Conservation (phyloP, 2,888 invertebrate species). For the Cyrtodaria siliqua region DNA sequence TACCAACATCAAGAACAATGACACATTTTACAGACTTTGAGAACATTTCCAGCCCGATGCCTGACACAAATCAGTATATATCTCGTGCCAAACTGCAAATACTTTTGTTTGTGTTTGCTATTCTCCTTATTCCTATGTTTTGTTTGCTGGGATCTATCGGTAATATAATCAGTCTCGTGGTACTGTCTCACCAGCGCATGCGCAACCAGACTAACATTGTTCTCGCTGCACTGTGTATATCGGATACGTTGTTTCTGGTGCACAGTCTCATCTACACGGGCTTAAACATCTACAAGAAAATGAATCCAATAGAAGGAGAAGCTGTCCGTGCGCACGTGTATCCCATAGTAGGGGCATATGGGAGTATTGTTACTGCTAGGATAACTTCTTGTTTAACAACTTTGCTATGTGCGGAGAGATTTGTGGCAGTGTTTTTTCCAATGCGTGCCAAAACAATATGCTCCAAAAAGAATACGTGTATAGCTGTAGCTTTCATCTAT, state of each 20-base stretch:
- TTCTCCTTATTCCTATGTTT: constrained; percentile 71
- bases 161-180: constrained; percentile 74
- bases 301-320: constrained; percentile 64
- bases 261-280: constrained; percentile 73
- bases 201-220: constrained; percentile 75
- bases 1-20: no score
- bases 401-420: constrained; percentile 76
- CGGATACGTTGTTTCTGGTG: constrained; percentile 75
- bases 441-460: constrained; percentile 77
- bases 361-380: constrained; percentile 76
- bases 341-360: constrained; percentile 76
- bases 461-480: constrained; percentile 67
- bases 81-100: constrained; percentile 47
- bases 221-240: constrained; percentile 75
- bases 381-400: constrained; percentile 78
- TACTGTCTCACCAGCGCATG: constrained; percentile 76
- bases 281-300: constrained; percentile 67
- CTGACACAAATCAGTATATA: constrained; percentile 32
- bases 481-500: constrained; percentile 72
- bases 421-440: constrained; percentile 80
- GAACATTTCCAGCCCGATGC: background rate
- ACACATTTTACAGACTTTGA: no score
- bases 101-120: constrained; percentile 69
- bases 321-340: constrained; percentile 65
- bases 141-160: constrained; percentile 76